Evolutionary conservation across 2,113 vertebrate genomes (phyloP), one percentile per base, ranked within the genome.

Genomic region (Buteo buteo): DNA sequence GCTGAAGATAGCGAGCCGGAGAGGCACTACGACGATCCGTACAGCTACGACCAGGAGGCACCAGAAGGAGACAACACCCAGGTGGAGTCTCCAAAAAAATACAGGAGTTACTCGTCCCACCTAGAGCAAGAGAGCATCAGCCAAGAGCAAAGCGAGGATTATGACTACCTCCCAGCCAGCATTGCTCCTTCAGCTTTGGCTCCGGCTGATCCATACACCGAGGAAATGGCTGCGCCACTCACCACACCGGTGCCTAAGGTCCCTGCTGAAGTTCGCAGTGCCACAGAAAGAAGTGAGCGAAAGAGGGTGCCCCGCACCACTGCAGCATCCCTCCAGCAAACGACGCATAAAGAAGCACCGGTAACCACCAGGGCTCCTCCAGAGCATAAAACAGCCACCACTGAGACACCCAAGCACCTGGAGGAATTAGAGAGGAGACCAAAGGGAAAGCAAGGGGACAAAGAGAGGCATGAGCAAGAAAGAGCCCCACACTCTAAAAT

Each of bases 1-100:
- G 59, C 95, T 0, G 98, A 98, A 72, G 98, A 99, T 8, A 93
- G 90, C 0, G 98, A 98, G 57, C 77, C 96, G 0, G 98, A 97
- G 88, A 97, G 87, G n/a, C 98, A 95, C 79, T 98, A 98, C 0
- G 98, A 98, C 5, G 98, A 98, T 86, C 98, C 98, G 0, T 98
- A 98, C 89, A 98, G 97, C 88, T 98, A 99, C 1, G 98, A 99
- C 94, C 98, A 98, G 88, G 98, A 99, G 93, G 97, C 96, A 31
- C 81, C 95, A 0, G 98, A 98, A 58, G 98, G 92, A 2, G 98
- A 98, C 78, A 95, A 88, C 18, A 64, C 96, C 5, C 97, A 97
- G 84, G 71, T 86, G 26, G 97, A 98, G 88, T 73, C 97, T n/a
- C 97, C 90, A 0, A 95, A 96, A 4, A 98, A 97, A 79, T 96